Conservation (phyloP, 2,797 vertebrate genomes). For the Eulemur mongoz region DNA sequence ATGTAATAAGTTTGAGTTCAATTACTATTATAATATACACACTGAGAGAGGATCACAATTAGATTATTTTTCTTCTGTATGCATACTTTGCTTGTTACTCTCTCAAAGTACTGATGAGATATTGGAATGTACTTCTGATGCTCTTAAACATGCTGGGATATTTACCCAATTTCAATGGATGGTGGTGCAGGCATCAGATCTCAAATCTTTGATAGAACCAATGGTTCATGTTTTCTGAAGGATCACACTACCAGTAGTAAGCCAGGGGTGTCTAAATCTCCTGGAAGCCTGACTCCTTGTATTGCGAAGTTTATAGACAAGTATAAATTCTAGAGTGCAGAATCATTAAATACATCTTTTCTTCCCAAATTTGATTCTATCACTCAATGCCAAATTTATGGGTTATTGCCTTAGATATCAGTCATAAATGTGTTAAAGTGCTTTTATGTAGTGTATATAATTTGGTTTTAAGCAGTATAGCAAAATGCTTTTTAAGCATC, state of each 20-base stretch:
- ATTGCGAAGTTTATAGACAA: neutral
- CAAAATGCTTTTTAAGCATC: neutral
- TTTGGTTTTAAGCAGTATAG: neutral
- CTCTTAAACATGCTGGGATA: neutral
- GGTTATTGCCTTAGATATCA: neutral
- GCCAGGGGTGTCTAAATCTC: neutral
- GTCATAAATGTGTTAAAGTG: neutral
- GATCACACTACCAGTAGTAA: neutral
- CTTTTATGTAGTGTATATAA: neutral
- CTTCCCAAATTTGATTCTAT: neutral
- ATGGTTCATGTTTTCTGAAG: neutral
- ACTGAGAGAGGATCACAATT: neutral
- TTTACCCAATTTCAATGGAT: neutral
- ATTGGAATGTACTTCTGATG: neutral
- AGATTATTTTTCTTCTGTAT: neutral
- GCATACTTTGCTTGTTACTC: neutral
- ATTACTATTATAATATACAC: neutral
- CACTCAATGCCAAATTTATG: neutral
- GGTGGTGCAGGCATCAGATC: neutral
- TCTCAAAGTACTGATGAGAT: neutral
- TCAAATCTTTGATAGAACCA: neutral
- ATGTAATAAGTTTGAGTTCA: neutral
- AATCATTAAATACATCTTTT: neutral
- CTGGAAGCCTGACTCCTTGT: fast-evolving
- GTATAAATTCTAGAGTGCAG: neutral